These are phyloP conservation scores for Epiblema foenella DNA, from an alignment of 2,888 invertebrate genomes.

Conservation along the genomic window DNA sequence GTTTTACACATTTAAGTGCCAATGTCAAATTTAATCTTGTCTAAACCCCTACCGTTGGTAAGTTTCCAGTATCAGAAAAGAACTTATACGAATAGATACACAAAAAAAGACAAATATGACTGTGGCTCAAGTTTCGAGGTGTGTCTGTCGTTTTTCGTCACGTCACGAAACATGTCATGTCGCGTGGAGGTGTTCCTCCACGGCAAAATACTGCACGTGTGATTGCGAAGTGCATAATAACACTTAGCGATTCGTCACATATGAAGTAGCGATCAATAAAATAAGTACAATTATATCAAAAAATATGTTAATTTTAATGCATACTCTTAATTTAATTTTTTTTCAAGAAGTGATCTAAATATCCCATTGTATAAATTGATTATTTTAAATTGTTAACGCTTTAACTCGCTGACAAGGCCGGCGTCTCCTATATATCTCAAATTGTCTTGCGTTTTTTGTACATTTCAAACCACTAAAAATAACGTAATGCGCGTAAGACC, in stretches of 20 bases:
- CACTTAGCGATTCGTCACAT: not conserved
- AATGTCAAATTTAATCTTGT: not conserved
- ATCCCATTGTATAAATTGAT: not conserved
- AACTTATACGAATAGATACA: not conserved
- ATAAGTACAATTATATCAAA: not conserved
- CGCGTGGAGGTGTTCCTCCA: not conserved
- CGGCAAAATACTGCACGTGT: not conserved
- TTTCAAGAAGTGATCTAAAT: not conserved
- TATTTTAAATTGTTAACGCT: slow-evolving; percentile 15
- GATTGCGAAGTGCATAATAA: not conserved
- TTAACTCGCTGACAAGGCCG: slow-evolving; percentile 34
- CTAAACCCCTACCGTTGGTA: not conserved
- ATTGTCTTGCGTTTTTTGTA: slow-evolving; percentile 67
- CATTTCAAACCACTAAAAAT: slow-evolving; percentile 67
- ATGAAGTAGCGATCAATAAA: not conserved
- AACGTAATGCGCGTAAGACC: slow-evolving; percentile 71
- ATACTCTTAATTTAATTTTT: too few species aligned
- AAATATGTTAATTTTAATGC: too few species aligned
- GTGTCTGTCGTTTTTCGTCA: not conserved
- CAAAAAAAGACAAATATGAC: slow-evolving; percentile 24
- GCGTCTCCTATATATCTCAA: slow-evolving; percentile 64
- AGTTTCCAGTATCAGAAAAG: not conserved
- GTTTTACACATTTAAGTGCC: slow-evolving; percentile 4
- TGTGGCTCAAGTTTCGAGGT: slow-evolving; percentile 18
- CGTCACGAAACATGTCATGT: not conserved